phyloP scores from a whole-genome alignment of 1,140 invertebrate species.

The Drosophila pallidifrons region DNA sequence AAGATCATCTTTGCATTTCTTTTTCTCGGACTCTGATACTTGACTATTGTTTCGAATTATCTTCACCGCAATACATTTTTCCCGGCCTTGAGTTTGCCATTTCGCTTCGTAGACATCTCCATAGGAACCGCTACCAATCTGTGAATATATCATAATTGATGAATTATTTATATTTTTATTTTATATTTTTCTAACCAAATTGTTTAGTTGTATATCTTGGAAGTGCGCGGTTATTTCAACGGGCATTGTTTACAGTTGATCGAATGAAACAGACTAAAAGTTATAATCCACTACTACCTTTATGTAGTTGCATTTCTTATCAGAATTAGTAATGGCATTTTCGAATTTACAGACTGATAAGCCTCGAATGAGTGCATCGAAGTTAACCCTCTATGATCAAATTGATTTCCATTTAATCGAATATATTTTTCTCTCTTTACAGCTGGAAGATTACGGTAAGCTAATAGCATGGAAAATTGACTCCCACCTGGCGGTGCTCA shows the following conservation, averaged over 20 bases:
- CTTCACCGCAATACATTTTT: background rate
- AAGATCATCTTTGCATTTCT: no score
- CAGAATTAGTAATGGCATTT: no score
- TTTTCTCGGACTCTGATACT: no score
- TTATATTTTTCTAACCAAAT: background rate
- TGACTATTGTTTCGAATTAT: background rate
- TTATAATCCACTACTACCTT: no score
- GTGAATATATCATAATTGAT: background rate
- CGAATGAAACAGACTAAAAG: no score
- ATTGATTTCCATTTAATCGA: constrained; percentile 7
- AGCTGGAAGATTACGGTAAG: constrained; percentile 89
- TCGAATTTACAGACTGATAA: no score
- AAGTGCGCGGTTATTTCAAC: no score
- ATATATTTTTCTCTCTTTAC: constrained; percentile 2
- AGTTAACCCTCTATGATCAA: constrained; percentile 7
- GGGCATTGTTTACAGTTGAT: no score
- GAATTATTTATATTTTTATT: background rate
- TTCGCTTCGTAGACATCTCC: background rate
- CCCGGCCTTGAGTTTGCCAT: background rate
- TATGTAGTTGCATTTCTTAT: no score
- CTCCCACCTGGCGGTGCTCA: constrained; percentile 87
- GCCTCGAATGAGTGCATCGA: no score
- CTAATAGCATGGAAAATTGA: constrained; percentile 88
- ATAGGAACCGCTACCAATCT: background rate
- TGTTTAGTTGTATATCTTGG: background rate